Evolutionary conservation across 2,888 invertebrate species (phyloP).

Genomic region (Rhogogaster chlorosoma): DNA sequence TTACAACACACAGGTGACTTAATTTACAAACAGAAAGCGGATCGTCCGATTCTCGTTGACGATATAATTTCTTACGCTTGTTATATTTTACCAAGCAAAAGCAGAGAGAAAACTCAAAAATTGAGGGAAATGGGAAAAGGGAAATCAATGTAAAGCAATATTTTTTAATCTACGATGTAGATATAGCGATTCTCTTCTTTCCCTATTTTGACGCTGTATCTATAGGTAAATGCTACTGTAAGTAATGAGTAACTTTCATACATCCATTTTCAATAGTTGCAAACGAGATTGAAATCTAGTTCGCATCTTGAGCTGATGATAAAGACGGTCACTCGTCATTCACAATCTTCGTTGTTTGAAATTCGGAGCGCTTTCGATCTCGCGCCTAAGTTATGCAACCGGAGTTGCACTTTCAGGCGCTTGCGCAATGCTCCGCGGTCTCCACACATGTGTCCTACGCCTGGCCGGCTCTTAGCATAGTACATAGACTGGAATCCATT

Average conservation of each 20-base stretch:
- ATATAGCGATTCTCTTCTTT: neutral
- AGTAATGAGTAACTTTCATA: neutral
- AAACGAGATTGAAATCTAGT: neutral
- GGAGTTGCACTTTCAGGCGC: neutral
- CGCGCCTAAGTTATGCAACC: neutral
- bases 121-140: neutral
- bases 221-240: neutral
- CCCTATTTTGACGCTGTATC: neutral
- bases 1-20: neutral
- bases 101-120: neutral
- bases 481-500: conserved; percentile 53
- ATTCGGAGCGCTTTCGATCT: neutral
- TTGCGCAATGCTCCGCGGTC: neutral
- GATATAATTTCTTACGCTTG: neutral
- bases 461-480: conserved; percentile 14
- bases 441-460: neutral
- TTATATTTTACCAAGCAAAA: neutral
- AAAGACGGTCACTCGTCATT: neutral
- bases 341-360: neutral
- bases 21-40: neutral
- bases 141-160: neutral
- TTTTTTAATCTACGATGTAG: neutral
- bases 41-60: neutral
- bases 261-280: neutral
- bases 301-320: neutral